Evolutionary conservation across 2,888 invertebrate genomes (phyloP).

Genomic region (Dasypogon diadema): DNA sequence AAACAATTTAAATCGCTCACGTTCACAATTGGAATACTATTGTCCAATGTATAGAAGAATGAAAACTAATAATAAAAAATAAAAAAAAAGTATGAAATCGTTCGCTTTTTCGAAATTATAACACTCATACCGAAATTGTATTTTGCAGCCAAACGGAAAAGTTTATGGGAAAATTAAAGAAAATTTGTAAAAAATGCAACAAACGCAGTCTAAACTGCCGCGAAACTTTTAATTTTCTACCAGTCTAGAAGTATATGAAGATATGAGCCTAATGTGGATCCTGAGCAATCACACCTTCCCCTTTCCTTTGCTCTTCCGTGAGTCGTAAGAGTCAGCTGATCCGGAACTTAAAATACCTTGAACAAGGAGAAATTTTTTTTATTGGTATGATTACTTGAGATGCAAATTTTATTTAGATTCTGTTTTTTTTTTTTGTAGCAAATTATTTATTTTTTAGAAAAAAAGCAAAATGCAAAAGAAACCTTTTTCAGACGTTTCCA

Average conservation of each 20-base stretch:
- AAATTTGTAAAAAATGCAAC: background rate
- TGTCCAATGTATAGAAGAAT: too few species aligned
- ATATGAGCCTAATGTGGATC: conserved; percentile 1
- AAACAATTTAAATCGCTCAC: background rate
- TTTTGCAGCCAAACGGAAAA: conserved; percentile 14
- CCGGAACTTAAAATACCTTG: conserved; percentile 45
- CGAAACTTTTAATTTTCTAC: conserved; percentile 4
- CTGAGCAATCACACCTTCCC: conserved; percentile 25
- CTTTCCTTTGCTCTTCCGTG: conserved; percentile 38
- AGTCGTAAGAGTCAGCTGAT: conserved; percentile 43
- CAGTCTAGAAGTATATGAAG: background rate
- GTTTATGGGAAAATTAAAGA: conserved; percentile 5
- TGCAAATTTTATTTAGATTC: background rate
- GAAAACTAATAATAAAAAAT: too few species aligned
- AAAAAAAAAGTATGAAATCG: background rate
- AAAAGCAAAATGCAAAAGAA: background rate
- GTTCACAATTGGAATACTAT: background rate
- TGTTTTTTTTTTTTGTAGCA: background rate
- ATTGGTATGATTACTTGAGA: background rate
- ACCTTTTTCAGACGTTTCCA: conserved; percentile 44
- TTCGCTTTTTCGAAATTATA: conserved; percentile 18
- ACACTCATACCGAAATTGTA: conserved; percentile 21
- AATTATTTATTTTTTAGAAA: background rate
- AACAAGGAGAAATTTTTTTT: conserved; percentile 5
- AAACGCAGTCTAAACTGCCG: conserved; percentile 17